Evolutionary conservation across 2,888 invertebrate species (phyloP).

Genomic region (Zygothrica quintamaculata): DNA sequence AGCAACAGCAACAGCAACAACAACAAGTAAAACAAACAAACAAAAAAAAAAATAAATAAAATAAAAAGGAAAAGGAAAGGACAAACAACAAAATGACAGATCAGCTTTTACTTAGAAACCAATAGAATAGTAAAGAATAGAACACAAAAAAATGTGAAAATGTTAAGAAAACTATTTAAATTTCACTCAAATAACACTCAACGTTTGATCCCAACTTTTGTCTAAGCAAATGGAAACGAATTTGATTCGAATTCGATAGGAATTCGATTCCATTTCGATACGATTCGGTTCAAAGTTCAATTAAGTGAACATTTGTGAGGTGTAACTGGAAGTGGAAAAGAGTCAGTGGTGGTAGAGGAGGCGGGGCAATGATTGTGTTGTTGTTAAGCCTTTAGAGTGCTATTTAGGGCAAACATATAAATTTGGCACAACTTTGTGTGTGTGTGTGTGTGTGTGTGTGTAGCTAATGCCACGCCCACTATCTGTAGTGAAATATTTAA

Average conservation of each 20-base stretch:
- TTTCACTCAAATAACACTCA: slow-evolving; percentile 54
- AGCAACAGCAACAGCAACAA: slow-evolving; percentile 9
- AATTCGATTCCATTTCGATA: slow-evolving; percentile 37
- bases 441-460: not conserved
- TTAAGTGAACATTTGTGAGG: slow-evolving; percentile 62
- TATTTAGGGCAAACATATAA: slow-evolving; percentile 73
- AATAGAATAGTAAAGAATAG: not conserved
- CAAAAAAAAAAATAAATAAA: slow-evolving; percentile 15
- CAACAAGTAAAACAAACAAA: slow-evolving; percentile 15
- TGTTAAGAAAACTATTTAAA: slow-evolving; percentile 51
- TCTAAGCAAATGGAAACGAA: slow-evolving; percentile 31
- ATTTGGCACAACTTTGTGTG: slow-evolving; percentile 48
- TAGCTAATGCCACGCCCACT: slow-evolving; percentile 26
- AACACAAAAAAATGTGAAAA: not conserved
- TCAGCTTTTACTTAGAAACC: slow-evolving; percentile 47
- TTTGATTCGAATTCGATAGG: slow-evolving; percentile 17
- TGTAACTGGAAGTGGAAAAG: not conserved
- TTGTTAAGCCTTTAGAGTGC: slow-evolving; percentile 70
- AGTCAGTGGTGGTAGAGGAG: not conserved
- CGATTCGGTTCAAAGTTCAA: slow-evolving; percentile 68
- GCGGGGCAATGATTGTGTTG: slow-evolving; percentile 13
- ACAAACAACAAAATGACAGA: slow-evolving; percentile 45
- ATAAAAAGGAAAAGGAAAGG: slow-evolving; percentile 13
- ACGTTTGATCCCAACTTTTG: slow-evolving; percentile 1
- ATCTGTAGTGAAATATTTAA: slow-evolving; percentile 8